Evolutionary conservation across 2,797 vertebrate genomes (phyloP), one percentile per base, ranked within the genome.

Genomic region (Sphaeramia orbicularis): DNA sequence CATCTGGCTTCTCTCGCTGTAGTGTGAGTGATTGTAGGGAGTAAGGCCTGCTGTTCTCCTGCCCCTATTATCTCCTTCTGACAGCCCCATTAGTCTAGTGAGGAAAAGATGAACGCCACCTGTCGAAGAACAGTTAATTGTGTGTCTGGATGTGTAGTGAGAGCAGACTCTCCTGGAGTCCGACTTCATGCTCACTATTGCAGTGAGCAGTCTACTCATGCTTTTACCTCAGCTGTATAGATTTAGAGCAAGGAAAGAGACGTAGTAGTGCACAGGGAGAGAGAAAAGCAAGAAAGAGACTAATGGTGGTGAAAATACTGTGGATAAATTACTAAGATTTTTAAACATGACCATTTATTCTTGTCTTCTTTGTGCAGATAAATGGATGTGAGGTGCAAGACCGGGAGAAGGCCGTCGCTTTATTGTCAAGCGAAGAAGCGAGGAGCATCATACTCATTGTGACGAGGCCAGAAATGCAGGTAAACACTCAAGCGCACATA

Each of bases 101-200:
- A 56, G 92, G 94, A 94, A 96, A 97, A 98, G 97, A 98, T 98
- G 96, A 96, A 99, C 94, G 94, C 95, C 96, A 96, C 95, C 96
- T 97, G 97, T 98, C 97, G 97, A 86, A 83, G 80, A 88, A 93
- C 94, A 95, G 95, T 97, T 98, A 98, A 98, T 98, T 98, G 96
- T 97, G 93, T 96, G 95, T 96, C 95, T 97, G 95, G 95, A 95
- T 95, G 94, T 94, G 95, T 91, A 92, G 78, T 49, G 78, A 78
- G 83, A 73, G 71, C 59, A 68, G 74, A 78, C 61, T 72, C 65
- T 71, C 21, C 35, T 81, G 77, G 63, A 80, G 74, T 80, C 14
- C 18, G 54, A 79, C 83, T 47, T 51, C 8, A 19, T 58, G 19
- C 78, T 72, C 7, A 30, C 66, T 57, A 82, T 68, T 75, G 71